Evolutionary conservation across 2,888 invertebrate genomes (phyloP), one percentile per base, ranked within the genome.

Genomic region (Ctenicera cuprea): DNA sequence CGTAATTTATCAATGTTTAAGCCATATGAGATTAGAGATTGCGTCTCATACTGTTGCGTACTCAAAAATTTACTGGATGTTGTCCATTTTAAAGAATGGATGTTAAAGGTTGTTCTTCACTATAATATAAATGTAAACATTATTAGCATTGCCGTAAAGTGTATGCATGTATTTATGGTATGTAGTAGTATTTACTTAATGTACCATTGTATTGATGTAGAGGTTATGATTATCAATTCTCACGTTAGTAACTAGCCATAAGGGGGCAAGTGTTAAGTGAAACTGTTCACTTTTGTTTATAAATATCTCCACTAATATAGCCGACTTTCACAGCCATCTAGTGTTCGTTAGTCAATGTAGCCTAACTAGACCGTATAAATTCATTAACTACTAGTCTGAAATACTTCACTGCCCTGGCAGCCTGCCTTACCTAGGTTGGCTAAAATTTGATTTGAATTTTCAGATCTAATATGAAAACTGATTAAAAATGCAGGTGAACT

Each of bases 181-280:
- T 72, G 33, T 72, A 50, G 65, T 75, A 69, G 68, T 45, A 63
- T 73, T 65, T 70, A 65, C 70, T 73, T 62, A 73, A 73, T 75
- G 69, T 66, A 16, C 50, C 61, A 69, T 16, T 69, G 61, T 73
- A 63, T 76, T 50, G 26, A 75, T 72, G 71, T 81, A 80, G 79
- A 78, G 73, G 71, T 75, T 83, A 81, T 80, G 80, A 81, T 78
- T 79, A 77, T 79, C 76, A 80, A 77, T 73, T 71, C 74, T 75
- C 73, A 79, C 78, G 71, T 77, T 80, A 83, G 80, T 72, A 85
- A 86, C 85, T 86, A 86, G 86, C 86, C 85, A 85, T 86, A 86
- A 80, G 86, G 75, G 86, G 86, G 86, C 86, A 86, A 86, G 86
- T 83, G 85, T 86, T 84, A 80, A 82, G 82, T 80, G 75, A 37